A percentile compares a stretch with the other conserved stretches of the same genome.
Conservation (phyloP, 2,113 vertebrate species). For the Odocoileus virginianus region DNA sequence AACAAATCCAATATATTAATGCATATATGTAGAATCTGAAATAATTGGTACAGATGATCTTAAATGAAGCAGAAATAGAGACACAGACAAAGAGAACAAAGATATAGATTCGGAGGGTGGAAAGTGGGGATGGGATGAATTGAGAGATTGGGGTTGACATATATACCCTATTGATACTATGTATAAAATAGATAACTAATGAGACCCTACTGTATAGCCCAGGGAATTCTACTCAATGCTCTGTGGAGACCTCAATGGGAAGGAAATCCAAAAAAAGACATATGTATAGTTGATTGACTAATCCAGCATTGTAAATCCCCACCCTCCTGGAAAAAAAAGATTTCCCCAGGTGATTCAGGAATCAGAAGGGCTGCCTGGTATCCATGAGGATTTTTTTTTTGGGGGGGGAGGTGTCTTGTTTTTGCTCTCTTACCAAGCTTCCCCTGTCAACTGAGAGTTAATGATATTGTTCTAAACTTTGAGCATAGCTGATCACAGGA, state of each 20-base stretch:
- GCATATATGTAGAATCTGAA: background rate
- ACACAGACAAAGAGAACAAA: background rate
- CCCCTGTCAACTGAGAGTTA: background rate
- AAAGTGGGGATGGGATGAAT: background rate
- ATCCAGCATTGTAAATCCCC: background rate
- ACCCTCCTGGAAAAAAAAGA: background rate
- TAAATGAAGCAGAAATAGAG: background rate
- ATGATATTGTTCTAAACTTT: background rate
- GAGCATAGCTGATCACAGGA: background rate
- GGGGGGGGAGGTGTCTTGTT: fast-evolving
- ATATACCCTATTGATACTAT: background rate
- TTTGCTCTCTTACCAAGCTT: background rate
- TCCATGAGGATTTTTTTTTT: background rate
- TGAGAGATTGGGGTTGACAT: background rate
- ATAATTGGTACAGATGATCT: background rate
- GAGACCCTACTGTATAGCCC: background rate
- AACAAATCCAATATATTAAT: background rate
- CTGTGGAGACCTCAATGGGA: background rate
- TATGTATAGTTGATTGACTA: background rate
- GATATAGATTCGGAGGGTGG: background rate
- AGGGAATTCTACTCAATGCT: background rate
- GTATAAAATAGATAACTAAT: background rate
- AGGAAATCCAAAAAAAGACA: background rate
- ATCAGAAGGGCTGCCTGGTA: background rate
- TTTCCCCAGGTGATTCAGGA: background rate